Base-by-base conservation (phyloP, 2,113 vertebrate genomes). In the Empidonax traillii region DNA sequence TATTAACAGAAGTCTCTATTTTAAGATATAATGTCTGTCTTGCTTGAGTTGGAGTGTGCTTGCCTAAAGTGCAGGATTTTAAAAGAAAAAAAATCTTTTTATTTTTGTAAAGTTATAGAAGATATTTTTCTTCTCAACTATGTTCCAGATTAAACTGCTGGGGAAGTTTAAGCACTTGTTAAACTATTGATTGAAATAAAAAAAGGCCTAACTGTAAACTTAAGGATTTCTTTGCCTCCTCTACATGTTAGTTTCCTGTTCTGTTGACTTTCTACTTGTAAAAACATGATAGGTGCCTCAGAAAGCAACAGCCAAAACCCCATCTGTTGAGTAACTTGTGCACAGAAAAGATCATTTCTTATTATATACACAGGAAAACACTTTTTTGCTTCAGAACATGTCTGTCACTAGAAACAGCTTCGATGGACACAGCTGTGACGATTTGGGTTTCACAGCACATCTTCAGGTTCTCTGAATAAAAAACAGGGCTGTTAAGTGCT, bases 41-140 rank as follows among this genome's bases (percentile, higher is more conserved):
- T 85, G 83, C 43, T 82, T 49, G 81, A 91, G 56, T 90, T 13
- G 9, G 53, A 82, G 43, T 5, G 9, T 90, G 85, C 95, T 94
- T 91, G 81, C 85, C 75, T 94, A 12, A 84, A 81, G 80, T 88
- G 90, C 95, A 91, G 82, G 69, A 87, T 92, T 94, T 69, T 28
- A 65, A 72, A 78, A 76, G 28, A 53, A 77, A 79, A 87, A 67
- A 25, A 47, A 72, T 3, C 63, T 43, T 90, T 96, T 82, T 97
- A 95, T 96, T 97, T 97, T 97, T 95, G 78, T 96, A 95, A 95
- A 93, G 41, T 86, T 94, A 91, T 58, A 79, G 80, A 84, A 91
- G 93, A 78, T 95, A 89, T 95, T 96, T 96, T 96, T 90, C 87
- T 95, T 93, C 87, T 87, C 71, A 77, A 51, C 49, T 90, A 8